Base-by-base conservation (phyloP, 1,140 invertebrate genomes). In the Elysia chlorotica region DNA sequence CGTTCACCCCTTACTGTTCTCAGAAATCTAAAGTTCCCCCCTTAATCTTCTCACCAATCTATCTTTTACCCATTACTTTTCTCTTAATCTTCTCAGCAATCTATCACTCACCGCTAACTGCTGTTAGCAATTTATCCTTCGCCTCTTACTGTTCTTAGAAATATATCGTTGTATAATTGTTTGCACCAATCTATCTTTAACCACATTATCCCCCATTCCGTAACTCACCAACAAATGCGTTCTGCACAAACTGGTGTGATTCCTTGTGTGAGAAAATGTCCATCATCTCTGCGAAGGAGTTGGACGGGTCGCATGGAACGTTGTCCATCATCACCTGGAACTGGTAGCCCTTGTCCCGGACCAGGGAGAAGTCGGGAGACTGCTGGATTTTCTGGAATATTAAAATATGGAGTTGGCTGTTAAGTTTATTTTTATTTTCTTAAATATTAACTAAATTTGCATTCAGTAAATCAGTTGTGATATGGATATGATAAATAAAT, bases 151-250 rank as follows among this genome's bases (percentile, higher is more conserved):
- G n/a, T n/a, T n/a, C n/a, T n/a, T n/a, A n/a, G n/a, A n/a, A n/a
- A n/a, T n/a, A n/a, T n/a, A n/a, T n/a, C n/a, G n/a, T n/a, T n/a
- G n/a, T n/a, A n/a, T n/a, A n/a, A n/a, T n/a, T n/a, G n/a, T n/a
- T n/a, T n/a, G n/a, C n/a, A n/a, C n/a, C n/a, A n/a, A n/a, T n/a
- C n/a, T n/a, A n/a, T n/a, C n/a, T n/a, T n/a, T n/a, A n/a, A n/a
- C n/a, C n/a, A n/a, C n/a, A n/a, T n/a, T n/a, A n/a, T n/a, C n/a
- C n/a, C n/a, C n/a, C n/a, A n/a, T n/a, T n/a, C n/a, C n/a, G n/a
- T n/a, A n/a, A 63, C 61, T 17, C 30, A 63, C 61, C 61, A 17
- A 63, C 61, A 63, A 63, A 63, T 5, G 61, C 25, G 61, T 63
- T 17, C 61, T 63, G 61, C 25, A 35, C 61, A 4, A 63, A 17